Conservation (phyloP, 2,797 vertebrate species). For the Megalops cyprinoides region DNA sequence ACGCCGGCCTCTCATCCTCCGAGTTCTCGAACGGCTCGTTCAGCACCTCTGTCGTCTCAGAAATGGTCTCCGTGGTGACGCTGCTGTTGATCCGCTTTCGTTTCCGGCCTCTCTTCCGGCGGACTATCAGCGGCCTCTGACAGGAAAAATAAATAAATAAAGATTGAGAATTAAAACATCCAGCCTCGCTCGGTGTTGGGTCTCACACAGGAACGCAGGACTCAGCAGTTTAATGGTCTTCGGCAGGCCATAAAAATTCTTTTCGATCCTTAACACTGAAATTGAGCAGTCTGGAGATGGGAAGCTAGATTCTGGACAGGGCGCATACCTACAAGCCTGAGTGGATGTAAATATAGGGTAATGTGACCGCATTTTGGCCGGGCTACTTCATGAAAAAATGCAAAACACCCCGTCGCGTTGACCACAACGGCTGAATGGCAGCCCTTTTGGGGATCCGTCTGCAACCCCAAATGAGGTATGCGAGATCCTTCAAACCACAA, state of each 20-base stretch:
- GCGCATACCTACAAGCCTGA: too few relatives aligned
- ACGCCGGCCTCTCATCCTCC: slow-evolving; percentile 85
- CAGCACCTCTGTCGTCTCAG: slow-evolving; percentile 94
- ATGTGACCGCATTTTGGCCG: background rate
- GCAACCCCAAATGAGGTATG: slow-evolving; percentile 69
- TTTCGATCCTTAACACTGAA: background rate
- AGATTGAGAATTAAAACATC: too few relatives aligned
- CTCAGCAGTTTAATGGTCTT: too few relatives aligned
- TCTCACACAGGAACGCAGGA: too few relatives aligned
- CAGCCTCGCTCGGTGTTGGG: too few relatives aligned
- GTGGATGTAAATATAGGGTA: background rate
- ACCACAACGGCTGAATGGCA: slow-evolving; percentile 50
- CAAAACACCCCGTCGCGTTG: slow-evolving; percentile 45
- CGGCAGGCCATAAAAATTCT: too few relatives aligned
- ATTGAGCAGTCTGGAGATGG: background rate
- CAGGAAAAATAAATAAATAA: slow-evolving; percentile 42
- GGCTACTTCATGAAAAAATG: slow-evolving; percentile 23
- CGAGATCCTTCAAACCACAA: slow-evolving; percentile 59
- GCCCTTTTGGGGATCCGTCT: slow-evolving; percentile 45
- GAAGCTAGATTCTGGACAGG: background rate
- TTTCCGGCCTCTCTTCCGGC: slow-evolving; percentile 90
- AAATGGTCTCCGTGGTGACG: slow-evolving; percentile 98
- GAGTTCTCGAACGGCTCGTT: slow-evolving; percentile 96
- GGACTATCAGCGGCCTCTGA: slow-evolving; percentile 84
- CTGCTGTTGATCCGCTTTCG: slow-evolving; percentile 94